phyloP scores from a whole-genome alignment of 2,113 vertebrate genomes.

The Prolemur simus region DNA sequence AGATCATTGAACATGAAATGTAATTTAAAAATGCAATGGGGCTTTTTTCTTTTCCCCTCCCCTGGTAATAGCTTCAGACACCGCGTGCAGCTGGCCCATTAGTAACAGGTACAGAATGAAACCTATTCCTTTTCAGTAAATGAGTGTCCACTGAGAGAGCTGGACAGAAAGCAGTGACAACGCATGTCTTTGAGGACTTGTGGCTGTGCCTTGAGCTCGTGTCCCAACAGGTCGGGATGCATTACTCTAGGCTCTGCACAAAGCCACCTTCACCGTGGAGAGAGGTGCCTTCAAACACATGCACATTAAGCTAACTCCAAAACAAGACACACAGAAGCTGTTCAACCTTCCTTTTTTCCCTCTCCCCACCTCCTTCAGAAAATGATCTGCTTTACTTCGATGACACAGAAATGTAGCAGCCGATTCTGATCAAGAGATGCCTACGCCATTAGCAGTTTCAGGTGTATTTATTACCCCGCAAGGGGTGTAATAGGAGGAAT shows the following conservation, averaged over 20 bases:
- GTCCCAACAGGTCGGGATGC: not conserved
- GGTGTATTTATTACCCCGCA: not conserved
- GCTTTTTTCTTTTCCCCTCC: slow-evolving; percentile 43
- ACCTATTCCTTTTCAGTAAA: slow-evolving; percentile 68
- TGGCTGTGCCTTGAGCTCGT: not conserved
- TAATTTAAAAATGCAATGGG: slow-evolving; percentile 76
- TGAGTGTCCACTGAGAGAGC: not conserved
- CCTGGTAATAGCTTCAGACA: slow-evolving; percentile 73
- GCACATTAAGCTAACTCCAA: not conserved
- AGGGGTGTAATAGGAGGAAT: not conserved
- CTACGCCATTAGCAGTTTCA: not conserved
- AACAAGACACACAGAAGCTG: not conserved
- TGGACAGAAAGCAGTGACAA: not conserved
- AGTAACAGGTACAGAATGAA: slow-evolving; percentile 39
- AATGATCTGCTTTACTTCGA: not conserved
- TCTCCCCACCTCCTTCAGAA: accelerated
- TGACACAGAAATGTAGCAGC: not conserved
- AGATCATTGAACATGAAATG: slow-evolving; percentile 80
- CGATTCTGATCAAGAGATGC: not conserved
- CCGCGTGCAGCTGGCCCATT: slow-evolving; percentile 65
- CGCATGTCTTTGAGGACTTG: accelerated
- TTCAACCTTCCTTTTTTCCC: not conserved
- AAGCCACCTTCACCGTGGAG: not conserved
- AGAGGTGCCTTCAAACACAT: not conserved
- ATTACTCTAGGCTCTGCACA: not conserved